Evolutionary conservation across 2,888 invertebrate species (phyloP), one percentile per base, ranked within the genome.

Genomic region (Ochropacha duplaris): DNA sequence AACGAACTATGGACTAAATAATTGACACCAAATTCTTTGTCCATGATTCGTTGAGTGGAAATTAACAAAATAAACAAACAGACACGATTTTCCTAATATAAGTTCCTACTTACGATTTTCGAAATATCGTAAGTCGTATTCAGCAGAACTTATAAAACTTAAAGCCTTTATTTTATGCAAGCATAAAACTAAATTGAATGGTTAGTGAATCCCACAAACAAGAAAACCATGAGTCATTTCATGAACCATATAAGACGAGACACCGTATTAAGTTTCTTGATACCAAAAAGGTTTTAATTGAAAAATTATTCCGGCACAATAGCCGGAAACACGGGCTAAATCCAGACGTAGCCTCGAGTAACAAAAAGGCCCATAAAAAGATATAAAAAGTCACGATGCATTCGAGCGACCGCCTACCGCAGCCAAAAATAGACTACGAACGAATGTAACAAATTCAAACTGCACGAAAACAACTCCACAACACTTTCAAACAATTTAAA

Each of bases 321-420:
- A 85, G 87, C 91, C 87, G 91, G 91, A 92, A 88, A 83, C 78
- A 84, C 84, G 86, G 84, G 66, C 81, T 84, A 82, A 85, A 86
- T 82, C 80, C 86, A 88, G 85, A 84, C 83, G 75, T 78, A 74
- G 83, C 83, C 81, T 77, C 81, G 69, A 78, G 82, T 78, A 78
- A 86, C 86, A 84, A 88, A 89, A 88, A 86, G 78, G 71, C 71
- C 79, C 77, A 73, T 78, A 81, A 84, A 86, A 84, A 80, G 78
- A 77, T 72, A 79, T 79, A 85, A 86, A 89, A 89, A 88, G 81
- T 67, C 76, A 72, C 78, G 79, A 76, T 83, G 81, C 87, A 88
- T 83, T 83, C 80, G 83, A 87, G 83, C 88, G 84, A 86, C 92
- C 92, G 92, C 92, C 92, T 92, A 92, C 92, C 92, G 89, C 91